Evolutionary conservation across 2,113 vertebrate species (phyloP).

Genomic region (Machaerirhynchus nigripectus): DNA sequence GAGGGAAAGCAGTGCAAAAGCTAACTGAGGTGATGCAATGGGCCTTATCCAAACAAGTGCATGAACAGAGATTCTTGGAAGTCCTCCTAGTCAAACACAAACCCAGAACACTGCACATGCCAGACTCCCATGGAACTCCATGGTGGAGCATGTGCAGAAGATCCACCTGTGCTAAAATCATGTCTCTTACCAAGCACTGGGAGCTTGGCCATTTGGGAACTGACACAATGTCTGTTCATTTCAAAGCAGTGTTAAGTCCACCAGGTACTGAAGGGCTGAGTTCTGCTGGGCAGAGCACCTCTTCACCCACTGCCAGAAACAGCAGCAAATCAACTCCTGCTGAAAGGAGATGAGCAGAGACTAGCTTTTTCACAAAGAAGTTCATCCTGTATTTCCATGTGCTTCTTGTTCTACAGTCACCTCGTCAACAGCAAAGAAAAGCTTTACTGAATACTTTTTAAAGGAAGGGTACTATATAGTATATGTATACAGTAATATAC

Average conservation of each 20-base stretch:
- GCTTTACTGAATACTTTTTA: not conserved
- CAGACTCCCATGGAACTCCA: conserved; percentile 23
- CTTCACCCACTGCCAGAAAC: not conserved
- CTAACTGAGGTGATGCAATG: conserved; percentile 47
- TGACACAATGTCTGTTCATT: not conserved
- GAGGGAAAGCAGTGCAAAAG: conserved; percentile 33
- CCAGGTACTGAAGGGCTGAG: not conserved
- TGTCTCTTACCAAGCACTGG: not conserved
- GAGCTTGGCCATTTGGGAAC: not conserved
- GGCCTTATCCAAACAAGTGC: conserved; percentile 37
- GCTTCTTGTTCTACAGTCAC: not conserved
- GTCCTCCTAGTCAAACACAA: conserved; percentile 30
- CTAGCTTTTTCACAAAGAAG: not conserved
- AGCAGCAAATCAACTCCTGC: not conserved
- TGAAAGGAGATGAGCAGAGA: not conserved
- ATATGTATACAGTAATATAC: not conserved
- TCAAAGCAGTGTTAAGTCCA: not conserved
- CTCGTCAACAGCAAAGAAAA: not conserved
- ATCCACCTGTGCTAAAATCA: not conserved
- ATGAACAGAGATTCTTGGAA: conserved; percentile 19
- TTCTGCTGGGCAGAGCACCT: not conserved
- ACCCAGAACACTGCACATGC: not conserved
- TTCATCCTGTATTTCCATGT: not conserved
- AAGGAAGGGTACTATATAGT: not conserved
- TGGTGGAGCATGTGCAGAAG: not conserved